Evolutionary conservation across 53 echinoderm and acorn worm genomes (phyloP), one percentile per base, ranked within the genome.

Genomic region (Mesocentrotus franciscanus): DNA sequence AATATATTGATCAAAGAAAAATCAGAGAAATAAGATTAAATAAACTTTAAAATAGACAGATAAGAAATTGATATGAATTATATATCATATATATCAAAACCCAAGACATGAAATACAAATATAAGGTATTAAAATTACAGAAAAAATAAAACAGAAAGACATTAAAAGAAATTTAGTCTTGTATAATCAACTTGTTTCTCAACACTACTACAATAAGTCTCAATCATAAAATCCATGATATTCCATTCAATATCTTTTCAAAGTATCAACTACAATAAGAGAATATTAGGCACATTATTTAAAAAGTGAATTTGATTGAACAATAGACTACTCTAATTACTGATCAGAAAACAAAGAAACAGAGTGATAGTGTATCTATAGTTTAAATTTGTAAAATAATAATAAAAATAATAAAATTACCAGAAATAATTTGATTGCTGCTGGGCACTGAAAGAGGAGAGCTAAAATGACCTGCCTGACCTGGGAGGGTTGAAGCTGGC

Each of bases 401-500:
- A n/a, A n/a, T n/a, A 1, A 71, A 71, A 27, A 71, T n/a, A n/a
- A 18, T n/a, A 10, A 16, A 78, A 81, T 87, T 56, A 87, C 87
- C 87, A 56, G 87, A 29, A n/a, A 57, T 26, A 12, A 87, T 39
- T 84, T 76, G 76, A 76, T 76, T 12, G 30, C 76, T 33, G 33
- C 76, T 76, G 10, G 76, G 30, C 76, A 76, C 30, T 76, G 81
- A 16, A 42, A 58, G 87, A 58, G n/a, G 29, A 57, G 87, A 27
- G n/a, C 58, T 12, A 58, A 26, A 0, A 26, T 87, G 58, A 56
- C 22, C 56, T 87, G 87, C 56, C 22, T 87, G 87, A 57, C 58
- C 87, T 27, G 87, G 87, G 18, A 87, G 87, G 20, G 27, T 87
- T 33, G 62, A 62, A 33, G 91, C 62, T 27, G 91, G 91, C 11